Base-by-base conservation (phyloP, 1,140 invertebrate species). In the Acromyrmex heyeri region DNA sequence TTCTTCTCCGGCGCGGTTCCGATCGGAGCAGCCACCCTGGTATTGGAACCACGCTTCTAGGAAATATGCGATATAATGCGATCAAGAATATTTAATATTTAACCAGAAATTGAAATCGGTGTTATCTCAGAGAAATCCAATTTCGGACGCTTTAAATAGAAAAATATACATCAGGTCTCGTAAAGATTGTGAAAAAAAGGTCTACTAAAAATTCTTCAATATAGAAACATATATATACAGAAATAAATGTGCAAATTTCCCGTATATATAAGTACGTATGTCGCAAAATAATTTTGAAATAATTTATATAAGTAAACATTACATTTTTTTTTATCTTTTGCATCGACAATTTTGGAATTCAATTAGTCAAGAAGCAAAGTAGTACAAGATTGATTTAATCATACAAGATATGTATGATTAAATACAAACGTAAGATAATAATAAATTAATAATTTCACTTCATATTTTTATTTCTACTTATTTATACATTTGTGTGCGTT, bases 51-150 rank as follows among this genome's bases (percentile, higher is more conserved):
- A 8, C 59, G 21, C n/a, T 24, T 16, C 50, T 5, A 21, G 67
- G 59, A 59, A 59, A 72, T 79, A 57, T 30, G 55, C 61, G 21
- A 38, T 34, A 81, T 57, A 57, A 73, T 61, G 55, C 50, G 34
- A 27, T 44, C 55, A 21, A 27, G 38, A 73, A 83, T 83, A 83
- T 83, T 83, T 73, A 73, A 73, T 59, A 27, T 73, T 83, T 50
- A 73, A 30, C 24, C 24, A 70, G 67, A 72, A 59, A 72, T 70
- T 44, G 24, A 70, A 70, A 12, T 59, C 53, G 65, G 30, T 24
- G n/a, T 79, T 69, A 69, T 81, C 27, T 67, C 48, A 14, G 14
- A 30, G 24, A 72, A 72, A 70, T 50, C 24, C 55, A 72, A 72
- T 82, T 62, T 70, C 14, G 6, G 6, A 21, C 76, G 44, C 2